phyloP scores from a whole-genome alignment of 2,888 invertebrate genomes.

The Arctia plantaginis region DNA sequence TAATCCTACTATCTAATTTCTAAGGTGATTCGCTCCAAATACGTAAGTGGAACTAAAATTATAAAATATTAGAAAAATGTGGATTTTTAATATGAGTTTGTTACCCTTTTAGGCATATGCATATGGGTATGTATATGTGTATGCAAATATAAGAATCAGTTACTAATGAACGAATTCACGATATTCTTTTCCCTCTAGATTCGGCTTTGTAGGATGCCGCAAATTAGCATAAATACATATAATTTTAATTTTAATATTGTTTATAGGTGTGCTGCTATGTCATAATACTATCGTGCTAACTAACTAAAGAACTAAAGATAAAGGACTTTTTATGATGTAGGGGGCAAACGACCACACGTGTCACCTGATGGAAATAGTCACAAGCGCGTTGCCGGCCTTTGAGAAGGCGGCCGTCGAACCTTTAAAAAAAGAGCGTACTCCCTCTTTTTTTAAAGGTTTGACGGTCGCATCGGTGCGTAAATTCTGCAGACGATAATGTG shows the following conservation, averaged over 20 bases:
- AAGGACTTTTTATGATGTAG: too few species aligned
- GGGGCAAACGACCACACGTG: too few species aligned
- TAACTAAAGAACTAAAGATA: background rate
- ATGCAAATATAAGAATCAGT: background rate
- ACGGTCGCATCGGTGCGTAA: too few species aligned
- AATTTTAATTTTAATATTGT: background rate
- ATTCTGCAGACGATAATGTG: too few species aligned
- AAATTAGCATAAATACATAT: background rate
- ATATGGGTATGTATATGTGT: background rate
- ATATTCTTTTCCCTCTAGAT: background rate
- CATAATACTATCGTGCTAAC: too few species aligned
- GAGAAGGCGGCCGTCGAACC: too few species aligned
- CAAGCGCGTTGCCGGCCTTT: too few species aligned
- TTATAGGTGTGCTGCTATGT: background rate
- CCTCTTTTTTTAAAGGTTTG: too few species aligned
- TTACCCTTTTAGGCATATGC: background rate
- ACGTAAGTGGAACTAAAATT: background rate
- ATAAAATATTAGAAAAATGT: background rate
- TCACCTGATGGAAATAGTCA: too few species aligned
- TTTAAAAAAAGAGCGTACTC: too few species aligned
- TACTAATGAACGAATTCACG: background rate
- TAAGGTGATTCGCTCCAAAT: background rate
- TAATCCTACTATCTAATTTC: too few species aligned
- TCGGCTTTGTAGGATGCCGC: background rate
- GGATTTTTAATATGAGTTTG: background rate